phyloP scores from a whole-genome alignment of 2,797 vertebrate species.

The Mormyrus hasselquistii region DNA sequence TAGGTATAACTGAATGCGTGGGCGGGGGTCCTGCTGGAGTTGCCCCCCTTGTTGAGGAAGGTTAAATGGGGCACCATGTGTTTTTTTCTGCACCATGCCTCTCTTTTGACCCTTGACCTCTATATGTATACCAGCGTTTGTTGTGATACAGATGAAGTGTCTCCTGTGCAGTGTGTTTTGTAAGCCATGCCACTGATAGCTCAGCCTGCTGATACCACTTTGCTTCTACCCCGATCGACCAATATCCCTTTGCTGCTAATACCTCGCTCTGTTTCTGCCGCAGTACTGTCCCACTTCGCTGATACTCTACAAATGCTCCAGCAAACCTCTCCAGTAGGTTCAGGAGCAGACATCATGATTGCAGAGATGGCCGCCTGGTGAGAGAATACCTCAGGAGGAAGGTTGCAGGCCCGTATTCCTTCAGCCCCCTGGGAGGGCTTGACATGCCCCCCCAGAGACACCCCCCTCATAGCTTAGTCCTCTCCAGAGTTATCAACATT shows the following conservation, averaged over 20 bases:
- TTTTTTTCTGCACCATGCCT: not conserved
- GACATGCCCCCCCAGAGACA: not conserved
- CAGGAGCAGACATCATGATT: not conserved
- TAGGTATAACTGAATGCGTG: not conserved
- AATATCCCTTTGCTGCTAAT: not conserved
- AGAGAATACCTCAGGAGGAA: not conserved
- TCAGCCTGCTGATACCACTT: not conserved
- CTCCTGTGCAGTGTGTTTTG: not conserved
- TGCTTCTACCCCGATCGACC: not conserved
- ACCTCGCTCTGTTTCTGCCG: not conserved
- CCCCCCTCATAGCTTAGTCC: not conserved
- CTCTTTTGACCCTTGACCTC: not conserved
- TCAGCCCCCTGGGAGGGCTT: not conserved
- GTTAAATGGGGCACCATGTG: not conserved
- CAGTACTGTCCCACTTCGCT: not conserved
- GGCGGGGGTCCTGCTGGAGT: not conserved
- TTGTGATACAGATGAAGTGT: not conserved
- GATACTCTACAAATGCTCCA: not conserved
- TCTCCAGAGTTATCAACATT: not conserved
- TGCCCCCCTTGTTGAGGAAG: not conserved
- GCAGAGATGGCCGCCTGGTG: not conserved
- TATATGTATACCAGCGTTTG: not conserved
- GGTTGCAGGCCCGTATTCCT: not conserved
- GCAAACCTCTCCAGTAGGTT: not conserved
- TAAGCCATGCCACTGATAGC: not conserved